These are phyloP conservation scores for Discoglossus pictus DNA, from an alignment of 2,797 vertebrate species.

Conservation along the genomic window DNA sequence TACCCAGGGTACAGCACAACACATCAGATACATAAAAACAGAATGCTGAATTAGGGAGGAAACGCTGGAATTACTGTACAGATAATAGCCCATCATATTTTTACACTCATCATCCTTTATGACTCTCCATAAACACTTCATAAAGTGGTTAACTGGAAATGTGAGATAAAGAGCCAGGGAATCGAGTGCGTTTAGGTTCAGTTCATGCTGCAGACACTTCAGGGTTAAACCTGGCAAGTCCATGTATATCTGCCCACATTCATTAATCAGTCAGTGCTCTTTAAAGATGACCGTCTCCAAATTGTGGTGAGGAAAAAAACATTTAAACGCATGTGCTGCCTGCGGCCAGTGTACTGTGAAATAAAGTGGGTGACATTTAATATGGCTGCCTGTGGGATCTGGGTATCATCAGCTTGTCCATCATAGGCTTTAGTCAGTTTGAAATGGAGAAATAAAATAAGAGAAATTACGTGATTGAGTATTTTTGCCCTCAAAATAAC, in stretches of 20 bases:
- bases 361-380: too few relatives aligned
- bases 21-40: conserved; percentile 49
- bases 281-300: conserved; percentile 9
- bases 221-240: background rate
- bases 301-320: conserved; percentile 8
- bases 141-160: conserved; percentile 47
- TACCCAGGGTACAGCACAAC: conserved; percentile 44
- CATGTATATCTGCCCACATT: background rate
- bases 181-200: too few relatives aligned
- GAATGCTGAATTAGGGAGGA: conserved; percentile 48
- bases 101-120: conserved; percentile 49
- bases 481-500: too few relatives aligned
- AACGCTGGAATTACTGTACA: conserved; percentile 49
- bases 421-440: too few relatives aligned
- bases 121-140: conserved; percentile 45
- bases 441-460: too few relatives aligned
- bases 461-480: too few relatives aligned
- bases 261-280: background rate
- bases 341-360: background rate
- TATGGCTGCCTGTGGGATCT: too few relatives aligned
- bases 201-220: too few relatives aligned
- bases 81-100: conserved; percentile 51
- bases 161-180: conserved; percentile 34
- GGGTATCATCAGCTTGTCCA: too few relatives aligned
- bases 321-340: conserved; percentile 11